Percentiles rank a stretch among this genome's conserved stretches.
Evolutionary conservation across 2,113 vertebrate species (phyloP).

Genomic region (Bubalus kerabau): DNA sequence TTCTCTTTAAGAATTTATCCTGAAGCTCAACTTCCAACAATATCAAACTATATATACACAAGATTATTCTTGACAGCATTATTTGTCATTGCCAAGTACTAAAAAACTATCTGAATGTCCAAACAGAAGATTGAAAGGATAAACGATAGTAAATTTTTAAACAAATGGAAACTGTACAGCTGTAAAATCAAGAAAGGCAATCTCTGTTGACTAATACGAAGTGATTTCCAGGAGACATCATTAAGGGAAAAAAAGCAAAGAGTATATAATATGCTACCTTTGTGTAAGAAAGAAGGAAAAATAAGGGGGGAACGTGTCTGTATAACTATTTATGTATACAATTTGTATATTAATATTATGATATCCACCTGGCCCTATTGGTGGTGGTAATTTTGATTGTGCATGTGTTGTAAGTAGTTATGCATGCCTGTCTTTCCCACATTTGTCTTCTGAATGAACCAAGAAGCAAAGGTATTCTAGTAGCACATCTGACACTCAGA

Average conservation of each 20-base stretch:
- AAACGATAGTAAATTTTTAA: neutral
- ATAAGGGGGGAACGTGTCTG: neutral
- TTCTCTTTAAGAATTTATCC: neutral
- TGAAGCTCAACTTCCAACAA: neutral
- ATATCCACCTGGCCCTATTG: neutral
- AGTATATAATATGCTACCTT: neutral
- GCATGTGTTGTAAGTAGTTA: neutral
- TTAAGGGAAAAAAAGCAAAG: neutral
- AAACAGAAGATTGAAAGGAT: neutral
- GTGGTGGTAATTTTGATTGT: neutral
- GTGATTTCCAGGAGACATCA: neutral
- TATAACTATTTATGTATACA: neutral
- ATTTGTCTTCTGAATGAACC: neutral
- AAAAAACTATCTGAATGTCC: neutral
- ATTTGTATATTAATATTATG: neutral
- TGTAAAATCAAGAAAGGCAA: neutral
- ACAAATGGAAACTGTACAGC: neutral
- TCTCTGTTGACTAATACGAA: neutral
- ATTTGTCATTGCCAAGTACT: neutral
- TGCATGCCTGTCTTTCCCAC: neutral
- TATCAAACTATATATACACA: neutral
- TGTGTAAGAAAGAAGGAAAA: neutral
- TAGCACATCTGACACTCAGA: neutral
- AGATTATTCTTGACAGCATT: neutral
- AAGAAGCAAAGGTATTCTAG: neutral